Percentiles rank a stretch among this genome's conserved stretches.
phyloP scores from a whole-genome alignment of 1,140 invertebrate genomes.

The Amphibalanus amphitrite region DNA sequence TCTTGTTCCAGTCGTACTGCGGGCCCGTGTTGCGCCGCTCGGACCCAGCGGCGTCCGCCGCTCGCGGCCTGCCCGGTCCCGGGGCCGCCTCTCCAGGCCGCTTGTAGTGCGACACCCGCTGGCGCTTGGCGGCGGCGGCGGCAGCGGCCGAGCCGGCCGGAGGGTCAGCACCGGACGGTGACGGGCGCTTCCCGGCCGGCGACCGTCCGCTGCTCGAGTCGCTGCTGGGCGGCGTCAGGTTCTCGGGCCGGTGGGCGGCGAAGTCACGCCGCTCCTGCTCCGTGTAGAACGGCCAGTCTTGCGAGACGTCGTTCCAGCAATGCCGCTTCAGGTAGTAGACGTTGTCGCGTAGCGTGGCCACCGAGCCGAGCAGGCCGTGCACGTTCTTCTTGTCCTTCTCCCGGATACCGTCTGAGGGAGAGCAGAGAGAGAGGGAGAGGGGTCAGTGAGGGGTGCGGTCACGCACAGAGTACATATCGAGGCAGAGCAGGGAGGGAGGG shows the following conservation, averaged over 20 bases:
- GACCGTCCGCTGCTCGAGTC: background rate
- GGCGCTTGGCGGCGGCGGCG: background rate
- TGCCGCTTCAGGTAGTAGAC: constrained; percentile 64
- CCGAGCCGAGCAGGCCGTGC: background rate
- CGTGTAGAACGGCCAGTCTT: constrained; percentile 84
- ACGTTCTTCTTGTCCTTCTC: constrained; percentile 4
- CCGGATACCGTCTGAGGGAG: background rate
- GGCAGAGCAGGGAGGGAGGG: too few relatives aligned
- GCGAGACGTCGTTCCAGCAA: constrained; percentile 79
- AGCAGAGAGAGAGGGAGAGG: too few relatives aligned
- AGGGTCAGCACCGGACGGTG: background rate
- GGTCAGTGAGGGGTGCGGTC: too few relatives aligned
- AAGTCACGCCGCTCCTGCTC: constrained; percentile 46
- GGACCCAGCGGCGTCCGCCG: too few relatives aligned
- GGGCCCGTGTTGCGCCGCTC: background rate
- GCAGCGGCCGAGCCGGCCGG: too few relatives aligned
- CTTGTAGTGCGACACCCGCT: background rate
- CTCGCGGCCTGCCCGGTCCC: too few relatives aligned
- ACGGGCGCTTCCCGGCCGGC: background rate
- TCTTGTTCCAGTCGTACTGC: background rate
- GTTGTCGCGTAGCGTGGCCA: constrained; percentile 41
- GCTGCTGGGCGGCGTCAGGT: background rate
- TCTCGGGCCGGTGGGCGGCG: background rate
- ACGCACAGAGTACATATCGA: too few relatives aligned
- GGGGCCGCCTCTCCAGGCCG: background rate